Base-by-base conservation (phyloP, 1,140 invertebrate genomes). In the Dolichoris vasculosae region DNA sequence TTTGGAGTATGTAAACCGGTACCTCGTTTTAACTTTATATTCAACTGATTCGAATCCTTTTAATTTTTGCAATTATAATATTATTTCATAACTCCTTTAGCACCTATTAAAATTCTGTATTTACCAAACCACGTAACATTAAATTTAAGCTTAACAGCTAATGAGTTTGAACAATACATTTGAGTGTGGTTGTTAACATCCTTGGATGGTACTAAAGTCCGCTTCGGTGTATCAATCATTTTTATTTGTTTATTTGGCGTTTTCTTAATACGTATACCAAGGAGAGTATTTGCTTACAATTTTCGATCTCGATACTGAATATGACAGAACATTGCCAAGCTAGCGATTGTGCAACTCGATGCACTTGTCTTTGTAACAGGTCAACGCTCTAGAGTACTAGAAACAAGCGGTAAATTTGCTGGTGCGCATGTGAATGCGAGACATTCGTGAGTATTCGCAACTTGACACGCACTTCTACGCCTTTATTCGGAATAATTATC, bases 311-410 rank as follows among this genome's bases (percentile, higher is more conserved):
- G 26, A 38, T 69, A 69, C 32, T 69, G 6, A 38, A 79, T 63
- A 63, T 79, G 77, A 67, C 78, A 69, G 32, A 69, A 38, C 35
- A 71, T 23, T 82, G 46, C 81, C 81, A 73, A 75, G 81, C 35
- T 63, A 7, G 51, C 77, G 55, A 88, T 89, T 88, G 87, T 88
- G 87, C 87, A 88, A 89, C 85, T 71, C 76, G 85, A 80, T 75
- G 88, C 87, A 88, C 86, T 88, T 88, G 88, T 83, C 63, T 84
- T 76, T 71, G 80, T 88, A 87, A 87, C 88, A 83, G 86, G 88
- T 89, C 88, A 88, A 88, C 76, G 88, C 85, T 87, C 86, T 51
- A 82, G 76, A 84, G 51, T 55, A 83, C 51, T 76, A 76, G 82
- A 76, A 76, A 76, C 48, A 40, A 83, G 71, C 82, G 69, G 69